phyloP scores from a whole-genome alignment of 2,113 vertebrate genomes.

The Thomomys bottae region DNA sequence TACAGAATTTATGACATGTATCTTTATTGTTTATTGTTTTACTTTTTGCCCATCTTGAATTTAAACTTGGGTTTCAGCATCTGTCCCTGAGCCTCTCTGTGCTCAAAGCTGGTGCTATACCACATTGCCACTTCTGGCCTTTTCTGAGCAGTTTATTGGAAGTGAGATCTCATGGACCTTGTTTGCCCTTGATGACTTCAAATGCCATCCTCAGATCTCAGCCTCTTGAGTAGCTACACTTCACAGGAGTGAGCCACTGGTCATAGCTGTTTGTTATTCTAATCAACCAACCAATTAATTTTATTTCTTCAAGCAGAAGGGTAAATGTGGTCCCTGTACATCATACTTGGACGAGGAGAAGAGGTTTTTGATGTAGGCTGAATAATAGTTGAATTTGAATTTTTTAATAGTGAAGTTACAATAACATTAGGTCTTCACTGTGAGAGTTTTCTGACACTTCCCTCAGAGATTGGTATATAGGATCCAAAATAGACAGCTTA shows the following conservation, averaged over 20 bases:
- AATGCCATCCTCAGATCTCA: no score
- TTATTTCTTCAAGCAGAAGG: not conserved
- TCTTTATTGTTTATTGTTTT: not conserved
- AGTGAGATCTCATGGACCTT: no score
- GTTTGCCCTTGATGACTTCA: no score
- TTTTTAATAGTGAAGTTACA: not conserved
- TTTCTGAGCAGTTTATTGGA: no score
- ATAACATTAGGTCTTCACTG: not conserved
- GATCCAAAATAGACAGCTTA: not conserved
- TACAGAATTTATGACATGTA: not conserved
- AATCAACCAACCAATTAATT: not conserved
- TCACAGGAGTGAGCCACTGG: no score
- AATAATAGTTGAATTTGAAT: not conserved
- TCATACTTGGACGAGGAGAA: not conserved
- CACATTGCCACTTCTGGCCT: no score
- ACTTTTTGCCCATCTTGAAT: no score
- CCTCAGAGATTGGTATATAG: not conserved
- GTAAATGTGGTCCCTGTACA: not conserved
- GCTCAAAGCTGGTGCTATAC: no score
- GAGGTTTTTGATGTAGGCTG: constrained; percentile 30
- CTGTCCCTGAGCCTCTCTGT: not conserved
- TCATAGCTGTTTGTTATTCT: not conserved
- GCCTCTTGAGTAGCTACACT: no score
- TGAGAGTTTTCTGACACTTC: not conserved
- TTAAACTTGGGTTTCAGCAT: no score